Base-by-base conservation (phyloP, 2,888 invertebrate species). In the Baronia brevicornis region DNA sequence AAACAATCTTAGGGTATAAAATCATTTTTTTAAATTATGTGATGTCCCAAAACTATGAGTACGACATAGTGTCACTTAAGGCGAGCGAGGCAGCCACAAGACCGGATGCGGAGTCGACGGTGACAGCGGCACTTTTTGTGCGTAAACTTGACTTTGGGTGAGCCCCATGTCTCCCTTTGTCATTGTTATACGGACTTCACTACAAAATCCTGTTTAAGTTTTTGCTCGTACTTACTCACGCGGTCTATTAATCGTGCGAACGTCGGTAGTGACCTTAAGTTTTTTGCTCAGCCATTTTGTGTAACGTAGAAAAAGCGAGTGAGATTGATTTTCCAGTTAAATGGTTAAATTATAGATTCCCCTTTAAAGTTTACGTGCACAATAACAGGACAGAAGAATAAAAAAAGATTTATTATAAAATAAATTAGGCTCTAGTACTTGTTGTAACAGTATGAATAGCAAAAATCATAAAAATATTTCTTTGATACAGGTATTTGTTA, bases 171-270 rank as follows among this genome's bases (percentile, higher is more conserved):
- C 54, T 44, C 46, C 59, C 61, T 61, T 66, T 62, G 63, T 66
- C 57, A 63, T 59, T 65, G 57, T 49, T 56, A 64, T 65, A 49
- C 55, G 48, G 61, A 69, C 66, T 64, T 57, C 51, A 54, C 56
- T 53, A 53, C 54, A 58, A 45, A 62, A 71, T 71, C 73, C 67
- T 71, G 72, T 69, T 78, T 47, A 49, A 33, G 45, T 67, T 69
- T 71, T 62, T 49, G 41, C 37, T 39, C 34, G n/a, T 22, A 28
- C 24, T 39, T 35, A 45, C 31, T 42, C 34, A 42, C 34, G 28
- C 30, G 25, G 29, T 40, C 36, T 42, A 37, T 38, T 31, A 33
- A 38, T 29, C 22, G 29, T 39, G 13, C 7, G 9, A 19, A 36
- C 33, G 43, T 39, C 41, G 33, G 21, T 24, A 27, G 22, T 42